These are phyloP conservation scores for Sphaeridia pumilis DNA, from an alignment of 2,888 invertebrate genomes.

Conservation along the genomic window DNA sequence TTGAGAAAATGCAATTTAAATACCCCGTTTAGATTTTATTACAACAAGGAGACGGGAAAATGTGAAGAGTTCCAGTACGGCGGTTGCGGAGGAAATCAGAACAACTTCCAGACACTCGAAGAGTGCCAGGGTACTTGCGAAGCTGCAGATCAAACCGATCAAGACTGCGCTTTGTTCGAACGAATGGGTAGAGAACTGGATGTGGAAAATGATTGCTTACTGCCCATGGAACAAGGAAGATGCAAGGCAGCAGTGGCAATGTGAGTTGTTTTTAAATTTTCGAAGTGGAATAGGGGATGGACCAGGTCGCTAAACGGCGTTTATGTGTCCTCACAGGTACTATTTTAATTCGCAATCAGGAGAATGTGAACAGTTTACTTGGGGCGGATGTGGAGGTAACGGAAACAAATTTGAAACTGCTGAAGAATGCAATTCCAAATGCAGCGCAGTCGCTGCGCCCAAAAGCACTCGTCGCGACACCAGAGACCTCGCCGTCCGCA, in stretches of 20 bases:
- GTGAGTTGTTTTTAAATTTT: too few species aligned
- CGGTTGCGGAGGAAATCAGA: conserved; percentile 27
- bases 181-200: neutral
- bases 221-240: conserved; percentile 7
- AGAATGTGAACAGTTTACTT: conserved; percentile 29
- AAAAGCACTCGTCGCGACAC: too few species aligned
- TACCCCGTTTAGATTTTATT: conserved; percentile 21
- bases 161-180: neutral
- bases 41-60: conserved; percentile 22
- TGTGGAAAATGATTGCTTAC: conserved; percentile 7
- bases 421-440: conserved; percentile 4
- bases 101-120: conserved; percentile 23
- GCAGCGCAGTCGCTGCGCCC: too few species aligned
- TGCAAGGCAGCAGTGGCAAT: too few species aligned
- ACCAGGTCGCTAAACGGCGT: too few species aligned
- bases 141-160: neutral
- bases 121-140: conserved; percentile 22
- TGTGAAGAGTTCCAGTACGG: conserved; percentile 28
- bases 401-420: conserved; percentile 15
- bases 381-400: conserved; percentile 26
- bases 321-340: conserved; percentile 14
- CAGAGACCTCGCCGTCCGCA: too few species aligned
- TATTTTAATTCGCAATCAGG: conserved; percentile 11
- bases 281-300: too few species aligned
- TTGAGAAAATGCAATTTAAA: too few species aligned